These are phyloP conservation scores for Dinoponera quadriceps DNA, from an alignment of 1,140 invertebrate species.

Conservation along the genomic window DNA sequence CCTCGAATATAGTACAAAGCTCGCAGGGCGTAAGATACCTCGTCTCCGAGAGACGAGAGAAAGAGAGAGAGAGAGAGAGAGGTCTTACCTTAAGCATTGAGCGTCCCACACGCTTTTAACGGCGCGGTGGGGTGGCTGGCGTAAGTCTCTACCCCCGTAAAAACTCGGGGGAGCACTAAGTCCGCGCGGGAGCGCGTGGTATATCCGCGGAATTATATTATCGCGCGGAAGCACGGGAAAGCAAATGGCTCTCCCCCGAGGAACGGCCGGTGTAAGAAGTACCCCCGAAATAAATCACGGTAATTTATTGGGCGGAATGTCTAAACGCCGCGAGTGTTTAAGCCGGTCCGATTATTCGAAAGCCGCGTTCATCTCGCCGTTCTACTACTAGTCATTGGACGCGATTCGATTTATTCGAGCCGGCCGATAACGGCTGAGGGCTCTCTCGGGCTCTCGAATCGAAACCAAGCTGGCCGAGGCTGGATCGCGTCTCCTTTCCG, in stretches of 20 bases:
- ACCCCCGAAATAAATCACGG: slow-evolving; percentile 28
- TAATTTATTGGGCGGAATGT: slow-evolving; percentile 30
- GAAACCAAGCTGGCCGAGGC: not conserved
- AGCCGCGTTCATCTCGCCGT: not conserved
- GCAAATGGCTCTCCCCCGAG: slow-evolving; percentile 24
- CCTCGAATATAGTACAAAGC: not conserved
- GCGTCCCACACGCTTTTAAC: not conserved
- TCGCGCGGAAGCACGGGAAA: not conserved
- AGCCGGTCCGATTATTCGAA: slow-evolving; percentile 16
- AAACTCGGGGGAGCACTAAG: slow-evolving; percentile 45
- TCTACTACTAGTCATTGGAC: not conserved
- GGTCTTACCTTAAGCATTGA: not conserved
- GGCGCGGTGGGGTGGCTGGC: not conserved
- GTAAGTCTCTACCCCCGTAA: not conserved
- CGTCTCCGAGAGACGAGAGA: not conserved
- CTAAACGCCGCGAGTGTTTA: slow-evolving; percentile 2
- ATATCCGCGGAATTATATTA: slow-evolving; percentile 36
- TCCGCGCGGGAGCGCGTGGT: not conserved
- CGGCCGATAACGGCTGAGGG: not conserved
- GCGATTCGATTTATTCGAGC: slow-evolving; percentile 11
- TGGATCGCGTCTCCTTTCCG: not conserved
- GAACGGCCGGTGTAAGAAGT: not conserved
- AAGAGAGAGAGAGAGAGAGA: too few relatives aligned
- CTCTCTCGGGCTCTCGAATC: not conserved
- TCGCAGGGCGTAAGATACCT: not conserved